Conservation (phyloP, 2,113 vertebrate genomes). For the Sylvietta virens region DNA sequence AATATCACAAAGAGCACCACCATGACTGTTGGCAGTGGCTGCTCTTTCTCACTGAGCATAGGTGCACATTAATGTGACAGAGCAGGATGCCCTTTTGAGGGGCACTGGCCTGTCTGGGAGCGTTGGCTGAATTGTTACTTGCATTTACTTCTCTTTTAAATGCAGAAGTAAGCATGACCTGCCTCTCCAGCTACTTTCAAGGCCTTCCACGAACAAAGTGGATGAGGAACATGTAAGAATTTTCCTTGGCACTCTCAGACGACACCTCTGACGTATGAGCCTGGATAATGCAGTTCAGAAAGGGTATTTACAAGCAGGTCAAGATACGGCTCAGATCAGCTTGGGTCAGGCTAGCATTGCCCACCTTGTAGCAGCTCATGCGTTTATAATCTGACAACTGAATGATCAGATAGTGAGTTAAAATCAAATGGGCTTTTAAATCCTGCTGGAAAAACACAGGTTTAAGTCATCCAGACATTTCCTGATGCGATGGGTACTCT, state of each 20-base stretch:
- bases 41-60: background rate
- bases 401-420: background rate
- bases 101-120: background rate
- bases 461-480: background rate
- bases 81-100: background rate
- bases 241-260: background rate
- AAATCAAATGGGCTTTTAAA: background rate
- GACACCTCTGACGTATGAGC: background rate
- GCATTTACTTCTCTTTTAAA: background rate
- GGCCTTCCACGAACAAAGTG: background rate
- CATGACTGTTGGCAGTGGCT: background rate
- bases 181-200: background rate
- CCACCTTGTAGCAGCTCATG: background rate
- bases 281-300: background rate
- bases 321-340: background rate
- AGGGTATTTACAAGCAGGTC: background rate
- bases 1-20: background rate
- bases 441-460: background rate
- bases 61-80: background rate
- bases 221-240: background rate
- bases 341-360: background rate
- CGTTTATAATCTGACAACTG: background rate
- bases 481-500: background rate
- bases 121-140: background rate
- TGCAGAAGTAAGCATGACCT: background rate